Evolutionary conservation across 2,113 vertebrate species (phyloP).

Genomic region (Mixornis gularis): DNA sequence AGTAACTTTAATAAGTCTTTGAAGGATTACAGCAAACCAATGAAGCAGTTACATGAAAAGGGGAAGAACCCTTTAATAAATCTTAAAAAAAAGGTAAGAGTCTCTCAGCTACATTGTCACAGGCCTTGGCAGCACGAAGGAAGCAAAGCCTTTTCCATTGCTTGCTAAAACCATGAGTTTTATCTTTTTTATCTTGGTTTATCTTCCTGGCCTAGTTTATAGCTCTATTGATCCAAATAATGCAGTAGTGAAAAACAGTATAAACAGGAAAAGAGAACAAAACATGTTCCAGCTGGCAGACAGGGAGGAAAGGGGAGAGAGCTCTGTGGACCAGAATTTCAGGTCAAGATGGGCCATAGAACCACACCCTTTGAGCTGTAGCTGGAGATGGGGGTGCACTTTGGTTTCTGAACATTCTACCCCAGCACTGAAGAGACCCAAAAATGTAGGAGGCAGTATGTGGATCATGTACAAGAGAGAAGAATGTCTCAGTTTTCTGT

Average conservation of each 20-base stretch:
- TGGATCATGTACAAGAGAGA: background rate
- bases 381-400: background rate
- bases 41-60: background rate
- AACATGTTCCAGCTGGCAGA: background rate
- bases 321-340: background rate
- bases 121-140: background rate
- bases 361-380: background rate
- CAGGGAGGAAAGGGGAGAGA: background rate
- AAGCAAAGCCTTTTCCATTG: background rate
- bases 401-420: background rate
- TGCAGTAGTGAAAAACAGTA: background rate
- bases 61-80: background rate
- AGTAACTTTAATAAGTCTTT: background rate
- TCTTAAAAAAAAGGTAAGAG: background rate
- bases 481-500: background rate
- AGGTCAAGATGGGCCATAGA: background rate
- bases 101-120: background rate
- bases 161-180: background rate
- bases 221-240: background rate
- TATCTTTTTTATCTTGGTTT: background rate
- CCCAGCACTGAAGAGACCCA: background rate
- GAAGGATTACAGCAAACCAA: background rate
- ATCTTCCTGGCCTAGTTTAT: background rate
- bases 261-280: background rate
- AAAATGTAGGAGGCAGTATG: background rate